phyloP scores from a whole-genome alignment of 2,888 invertebrate species.

The Auanema freiburgensis region DNA sequence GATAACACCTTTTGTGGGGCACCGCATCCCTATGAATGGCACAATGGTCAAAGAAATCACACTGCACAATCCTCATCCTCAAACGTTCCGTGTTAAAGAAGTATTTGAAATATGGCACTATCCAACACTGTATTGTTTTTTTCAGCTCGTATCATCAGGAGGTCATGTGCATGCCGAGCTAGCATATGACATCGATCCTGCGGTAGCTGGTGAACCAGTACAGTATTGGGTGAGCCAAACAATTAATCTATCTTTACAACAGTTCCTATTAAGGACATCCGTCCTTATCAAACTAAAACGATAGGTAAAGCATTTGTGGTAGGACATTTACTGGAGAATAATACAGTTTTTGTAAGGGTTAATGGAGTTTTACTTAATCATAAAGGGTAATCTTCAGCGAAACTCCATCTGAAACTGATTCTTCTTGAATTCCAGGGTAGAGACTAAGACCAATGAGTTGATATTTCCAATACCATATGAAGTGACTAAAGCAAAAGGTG shows the following conservation, averaged over 20 bases:
- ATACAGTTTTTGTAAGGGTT: constrained; percentile 50
- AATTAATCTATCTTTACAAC: background rate
- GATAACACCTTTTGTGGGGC: constrained; percentile 84
- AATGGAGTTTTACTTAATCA: constrained; percentile 15
- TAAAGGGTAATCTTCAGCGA: background rate
- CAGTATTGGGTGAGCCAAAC: constrained; percentile 75
- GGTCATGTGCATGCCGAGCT: constrained; percentile 86
- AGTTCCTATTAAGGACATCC: constrained; percentile 22
- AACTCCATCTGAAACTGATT: constrained; percentile 1
- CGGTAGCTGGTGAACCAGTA: constrained; percentile 78
- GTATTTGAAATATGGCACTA: constrained; percentile 14
- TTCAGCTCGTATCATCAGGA: constrained; percentile 72
- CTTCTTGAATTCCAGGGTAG: background rate
- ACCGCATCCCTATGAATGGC: constrained; percentile 87
- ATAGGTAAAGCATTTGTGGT: constrained; percentile 29
- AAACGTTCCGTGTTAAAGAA: constrained; percentile 78
- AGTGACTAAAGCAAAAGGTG: constrained; percentile 69
- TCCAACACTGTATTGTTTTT: background rate
- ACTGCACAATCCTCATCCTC: constrained; percentile 89
- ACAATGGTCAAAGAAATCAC: constrained; percentile 74
- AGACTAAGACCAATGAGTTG: constrained; percentile 21
- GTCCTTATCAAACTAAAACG: constrained; percentile 33
- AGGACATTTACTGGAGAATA: constrained; percentile 42
- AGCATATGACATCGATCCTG: constrained; percentile 72
- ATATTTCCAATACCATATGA: constrained; percentile 34